A percentile compares a stretch with the other conserved stretches of the same genome.
These are phyloP conservation scores for Octopus sinensis DNA, from an alignment of 1,140 invertebrate genomes.

Conservation along the genomic window DNA sequence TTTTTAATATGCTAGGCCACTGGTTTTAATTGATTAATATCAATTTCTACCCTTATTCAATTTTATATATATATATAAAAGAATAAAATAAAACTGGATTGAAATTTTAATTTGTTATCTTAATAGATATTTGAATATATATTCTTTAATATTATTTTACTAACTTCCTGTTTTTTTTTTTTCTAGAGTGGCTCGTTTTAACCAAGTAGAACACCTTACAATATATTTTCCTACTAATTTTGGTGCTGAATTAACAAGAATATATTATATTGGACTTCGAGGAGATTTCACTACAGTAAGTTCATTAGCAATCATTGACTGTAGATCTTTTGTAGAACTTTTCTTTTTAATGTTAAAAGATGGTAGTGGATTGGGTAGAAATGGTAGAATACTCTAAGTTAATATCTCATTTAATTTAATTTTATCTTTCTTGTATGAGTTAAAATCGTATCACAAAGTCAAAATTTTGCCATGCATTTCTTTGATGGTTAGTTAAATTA, in stretches of 20 bases:
- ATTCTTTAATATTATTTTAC: too few relatives aligned
- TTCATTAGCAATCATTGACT: conserved; percentile 2
- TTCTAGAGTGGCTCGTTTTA: conserved; percentile 81
- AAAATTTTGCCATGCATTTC: neutral
- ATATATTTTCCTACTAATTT: conserved; percentile 86
- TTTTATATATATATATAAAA: too few relatives aligned
- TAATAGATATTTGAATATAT: too few relatives aligned
- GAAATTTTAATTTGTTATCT: too few relatives aligned
- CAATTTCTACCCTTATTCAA: too few relatives aligned
- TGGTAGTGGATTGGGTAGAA: neutral
- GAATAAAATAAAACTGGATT: too few relatives aligned
- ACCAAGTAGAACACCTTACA: conserved; percentile 79
- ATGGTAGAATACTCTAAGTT: neutral
- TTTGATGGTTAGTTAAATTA: too few relatives aligned
- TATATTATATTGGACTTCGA: conserved; percentile 92
- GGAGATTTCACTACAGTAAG: conserved; percentile 80
- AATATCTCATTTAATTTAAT: neutral
- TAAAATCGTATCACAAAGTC: neutral
- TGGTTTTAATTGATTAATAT: too few relatives aligned
- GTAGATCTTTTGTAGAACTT: neutral
- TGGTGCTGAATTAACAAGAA: conserved; percentile 76
- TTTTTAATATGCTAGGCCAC: too few relatives aligned
- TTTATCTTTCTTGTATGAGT: neutral
- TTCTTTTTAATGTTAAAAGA: neutral
- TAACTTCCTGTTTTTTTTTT: too few relatives aligned